Evolutionary conservation across 2,113 vertebrate genomes (phyloP).

Genomic region (Oreotrochilus melanogaster): DNA sequence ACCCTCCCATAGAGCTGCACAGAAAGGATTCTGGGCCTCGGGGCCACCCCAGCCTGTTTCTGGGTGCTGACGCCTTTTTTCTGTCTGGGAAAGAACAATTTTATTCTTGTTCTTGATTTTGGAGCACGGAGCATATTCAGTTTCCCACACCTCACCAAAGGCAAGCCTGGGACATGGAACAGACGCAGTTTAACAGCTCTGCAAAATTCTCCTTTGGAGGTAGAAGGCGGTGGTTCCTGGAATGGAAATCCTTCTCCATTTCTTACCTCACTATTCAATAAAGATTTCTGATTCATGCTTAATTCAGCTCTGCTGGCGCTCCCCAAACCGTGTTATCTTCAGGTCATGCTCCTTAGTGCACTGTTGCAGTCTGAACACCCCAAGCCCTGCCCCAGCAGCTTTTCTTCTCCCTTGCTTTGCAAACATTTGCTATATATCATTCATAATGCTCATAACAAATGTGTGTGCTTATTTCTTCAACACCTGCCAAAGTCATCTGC

Average conservation of each 20-base stretch:
- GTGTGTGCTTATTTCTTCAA: background rate
- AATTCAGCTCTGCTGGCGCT: background rate
- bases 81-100: background rate
- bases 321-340: background rate
- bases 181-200: background rate
- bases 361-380: background rate
- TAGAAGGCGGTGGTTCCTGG: background rate
- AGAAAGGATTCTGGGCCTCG: background rate
- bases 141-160: background rate
- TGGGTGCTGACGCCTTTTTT: background rate
- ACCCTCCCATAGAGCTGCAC: background rate
- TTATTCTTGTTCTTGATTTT: background rate
- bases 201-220: background rate
- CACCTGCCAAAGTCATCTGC: background rate
- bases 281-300: background rate
- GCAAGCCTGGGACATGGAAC: background rate
- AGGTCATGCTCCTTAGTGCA: background rate
- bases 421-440: slow-evolving; percentile 38
- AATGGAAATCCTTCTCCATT: background rate
- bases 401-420: slow-evolving; percentile 22
- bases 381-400: slow-evolving; percentile 3
- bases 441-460: background rate
- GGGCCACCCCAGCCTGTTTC: background rate
- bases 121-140: background rate
- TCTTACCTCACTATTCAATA: background rate